Evolutionary conservation across 2,888 invertebrate genomes (phyloP), one percentile per base, ranked within the genome.

Genomic region (Branchipolynoe longqiensis): DNA sequence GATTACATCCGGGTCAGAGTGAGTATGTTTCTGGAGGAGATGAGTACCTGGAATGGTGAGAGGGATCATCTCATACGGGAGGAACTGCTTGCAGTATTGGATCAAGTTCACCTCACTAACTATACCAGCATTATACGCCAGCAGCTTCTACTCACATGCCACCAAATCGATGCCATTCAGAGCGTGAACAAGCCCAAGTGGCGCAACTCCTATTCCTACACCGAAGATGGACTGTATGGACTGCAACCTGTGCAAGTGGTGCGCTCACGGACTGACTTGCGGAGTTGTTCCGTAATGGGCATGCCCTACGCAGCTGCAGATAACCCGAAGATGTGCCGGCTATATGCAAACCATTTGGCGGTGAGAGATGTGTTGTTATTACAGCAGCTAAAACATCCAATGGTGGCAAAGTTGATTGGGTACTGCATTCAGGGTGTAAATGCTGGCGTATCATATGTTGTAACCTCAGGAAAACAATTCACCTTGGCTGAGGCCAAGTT

Each of bases 401-500:
- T 87, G 31, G 89, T 92, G 25, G 85, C 89, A 3, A 85, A 88
- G 41, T 41, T 91, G 78, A 86, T 90, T 8, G 92, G 92, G 6
- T 92, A 90, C 86, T 92, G 92, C 89, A 85, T 92, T 4, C 87
- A 91, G 38, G 91, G 91, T 54, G 90, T 91, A 31, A 12, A 86
- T 91, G n/a, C 81, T 91, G 58, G 74, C 87, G 38, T 92, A 90
- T 86, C 78, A 91, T 48, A 90, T 91, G 25, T 86, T 78, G 12
- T 91, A 89, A 41, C 91, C 91, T 0, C 54, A 91, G 0, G 91
- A 91, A 4, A 90, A 90, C 56, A 6, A 18, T 25, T 41, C 1
- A 48, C 1, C 28, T 18, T 78, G 25, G 8, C 40, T 3, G 78
- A 78, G 2, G 14, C 48, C 0, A 8, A 1, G 22, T 1, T 28